These are phyloP conservation scores for Macrosiphum euphorbiae DNA, from an alignment of 2,888 invertebrate genomes.

Conservation along the genomic window DNA sequence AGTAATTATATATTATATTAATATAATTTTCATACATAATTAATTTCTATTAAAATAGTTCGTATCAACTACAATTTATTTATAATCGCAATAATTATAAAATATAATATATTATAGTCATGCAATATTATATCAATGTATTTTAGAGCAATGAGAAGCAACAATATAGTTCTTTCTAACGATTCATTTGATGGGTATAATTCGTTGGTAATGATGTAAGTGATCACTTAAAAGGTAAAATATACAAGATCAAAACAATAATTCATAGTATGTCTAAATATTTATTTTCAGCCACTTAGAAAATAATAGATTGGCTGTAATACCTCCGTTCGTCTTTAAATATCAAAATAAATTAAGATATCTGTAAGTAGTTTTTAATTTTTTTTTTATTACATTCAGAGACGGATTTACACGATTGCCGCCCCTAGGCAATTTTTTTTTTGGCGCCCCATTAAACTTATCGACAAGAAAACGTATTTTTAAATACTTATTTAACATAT, in stretches of 20 bases:
- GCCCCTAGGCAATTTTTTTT: too few species aligned
- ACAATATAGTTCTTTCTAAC: conserved; percentile 13
- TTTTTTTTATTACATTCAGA: too few species aligned
- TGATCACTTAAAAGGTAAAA: not conserved
- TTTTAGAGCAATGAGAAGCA: conserved; percentile 42
- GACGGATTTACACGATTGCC: too few species aligned
- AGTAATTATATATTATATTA: not conserved
- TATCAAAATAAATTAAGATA: conserved; percentile 32
- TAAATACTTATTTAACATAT: too few species aligned
- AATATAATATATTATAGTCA: not conserved
- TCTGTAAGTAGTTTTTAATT: conserved; percentile 34
- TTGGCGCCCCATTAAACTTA: too few species aligned
- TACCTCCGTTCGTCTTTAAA: conserved; percentile 41
- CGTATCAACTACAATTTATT: not conserved
- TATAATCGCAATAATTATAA: not conserved
- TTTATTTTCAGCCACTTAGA: not conserved
- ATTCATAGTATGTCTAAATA: not conserved
- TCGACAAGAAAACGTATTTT: too few species aligned
- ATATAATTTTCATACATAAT: not conserved
- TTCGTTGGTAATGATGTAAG: conserved; percentile 38
- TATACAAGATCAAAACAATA: not conserved
- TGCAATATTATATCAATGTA: not conserved
- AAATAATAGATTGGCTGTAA: conserved; percentile 18
- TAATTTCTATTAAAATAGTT: not conserved
- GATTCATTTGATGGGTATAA: conserved; percentile 42